Base-by-base conservation (phyloP, 2,888 invertebrate genomes). In the Scaptodrosophila latifasciaeformis region DNA sequence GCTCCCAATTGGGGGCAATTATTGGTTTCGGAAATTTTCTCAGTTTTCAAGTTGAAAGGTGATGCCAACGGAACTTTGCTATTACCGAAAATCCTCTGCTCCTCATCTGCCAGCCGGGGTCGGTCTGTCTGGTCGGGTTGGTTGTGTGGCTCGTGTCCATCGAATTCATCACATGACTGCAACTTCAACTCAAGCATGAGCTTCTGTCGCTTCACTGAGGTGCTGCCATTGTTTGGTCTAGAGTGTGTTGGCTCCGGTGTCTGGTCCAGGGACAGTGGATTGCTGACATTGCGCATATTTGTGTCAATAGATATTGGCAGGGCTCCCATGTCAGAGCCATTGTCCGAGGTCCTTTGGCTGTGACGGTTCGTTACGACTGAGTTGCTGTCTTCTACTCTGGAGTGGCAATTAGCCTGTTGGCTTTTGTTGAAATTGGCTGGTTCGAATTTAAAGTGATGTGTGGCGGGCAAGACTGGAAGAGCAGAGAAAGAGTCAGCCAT, bases 211-310 rank as follows among this genome's bases (percentile, higher is more conserved):
- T 51, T 56, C 55, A 49, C 42, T 58, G 60, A 29, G 1, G 24
- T 52, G 53, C 52, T 56, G 55, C 44, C 44, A 29, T 44, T 52
- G 42, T 37, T 57, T 30, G 46, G 48, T 50, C 39, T 45, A 40
- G 24, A 59, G 53, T 54, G n/a, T n/a, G n/a, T n/a, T n/a, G n/a
- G 52, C 31, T 49, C 43, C 48, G 46, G 21, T 34, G 27, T 42
- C 15, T 17, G 18, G 37, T 7, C 49, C 30, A 48, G 39, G 31
- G 56, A 48, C 67, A 54, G 56, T 65, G 69, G 66, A 68, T 71
- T 66, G 61, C 81, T 79, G 72, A 75, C 83, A 58, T 67, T 61
- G 75, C 67, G 72, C 74, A 66, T 69, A 68, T 72, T 75, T 78
- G 65, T 76, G 82, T 81, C 81, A 75, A 75, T 69, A 69, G 47